Conservation (phyloP, 2,888 invertebrate species). For the Ypsolopha scabrella region DNA sequence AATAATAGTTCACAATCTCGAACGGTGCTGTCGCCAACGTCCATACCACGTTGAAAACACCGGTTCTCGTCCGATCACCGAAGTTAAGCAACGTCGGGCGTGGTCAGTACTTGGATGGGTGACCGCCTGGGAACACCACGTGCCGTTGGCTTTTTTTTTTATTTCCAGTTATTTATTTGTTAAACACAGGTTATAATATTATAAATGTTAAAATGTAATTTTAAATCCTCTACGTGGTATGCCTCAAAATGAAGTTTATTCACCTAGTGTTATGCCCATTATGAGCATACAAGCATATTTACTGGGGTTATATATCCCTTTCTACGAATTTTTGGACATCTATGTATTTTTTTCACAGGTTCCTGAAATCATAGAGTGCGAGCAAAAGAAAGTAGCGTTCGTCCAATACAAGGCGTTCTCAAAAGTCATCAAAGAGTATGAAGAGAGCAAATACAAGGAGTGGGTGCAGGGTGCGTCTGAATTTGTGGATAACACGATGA, state of each 20-base stretch:
- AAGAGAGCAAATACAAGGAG: constrained; percentile 77
- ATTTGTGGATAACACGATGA: constrained; percentile 76
- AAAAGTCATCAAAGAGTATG: constrained; percentile 80
- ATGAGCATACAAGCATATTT: not conserved
- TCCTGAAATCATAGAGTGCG: constrained; percentile 78
- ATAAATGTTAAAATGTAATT: too few relatives aligned
- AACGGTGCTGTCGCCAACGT: constrained; percentile 26
- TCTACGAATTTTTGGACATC: too few relatives aligned
- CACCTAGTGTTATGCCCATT: too few relatives aligned
- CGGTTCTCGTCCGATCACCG: constrained; percentile 62
- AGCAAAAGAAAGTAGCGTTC: constrained; percentile 81
- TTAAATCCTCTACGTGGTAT: too few relatives aligned
- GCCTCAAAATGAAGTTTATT: too few relatives aligned
- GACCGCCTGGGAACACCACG: constrained; percentile 20
- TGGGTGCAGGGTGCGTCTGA: constrained; percentile 76
- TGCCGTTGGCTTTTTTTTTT: constrained; percentile 13
- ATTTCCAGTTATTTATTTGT: too few relatives aligned
- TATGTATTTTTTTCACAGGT: constrained; percentile 35
- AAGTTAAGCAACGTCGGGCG: constrained; percentile 58
- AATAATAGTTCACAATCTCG: too few relatives aligned
- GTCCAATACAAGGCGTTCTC: constrained; percentile 82
- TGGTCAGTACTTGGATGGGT: constrained; percentile 26
- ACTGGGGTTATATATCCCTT: too few relatives aligned
- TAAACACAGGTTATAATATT: too few relatives aligned
- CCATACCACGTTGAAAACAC: constrained; percentile 50